phyloP scores from a whole-genome alignment of 2,888 invertebrate species.

The Eupithecia exiguata region DNA sequence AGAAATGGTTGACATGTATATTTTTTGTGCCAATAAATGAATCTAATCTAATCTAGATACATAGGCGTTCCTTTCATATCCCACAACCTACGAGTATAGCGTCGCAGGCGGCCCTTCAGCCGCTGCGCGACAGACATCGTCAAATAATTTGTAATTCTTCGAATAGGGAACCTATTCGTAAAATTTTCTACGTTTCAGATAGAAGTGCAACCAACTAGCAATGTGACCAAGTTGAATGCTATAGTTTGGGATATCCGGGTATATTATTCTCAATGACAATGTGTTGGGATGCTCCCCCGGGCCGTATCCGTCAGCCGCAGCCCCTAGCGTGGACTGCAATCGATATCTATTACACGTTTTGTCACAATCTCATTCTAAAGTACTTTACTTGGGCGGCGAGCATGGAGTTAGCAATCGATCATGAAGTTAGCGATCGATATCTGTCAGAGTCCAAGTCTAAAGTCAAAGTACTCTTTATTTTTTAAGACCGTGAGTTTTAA shows the following conservation, averaged over 20 bases:
- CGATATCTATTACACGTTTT: slow-evolving; percentile 6
- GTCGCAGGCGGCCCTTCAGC: too few species aligned
- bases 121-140: too few species aligned
- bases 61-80: too few species aligned
- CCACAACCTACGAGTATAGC: too few species aligned
- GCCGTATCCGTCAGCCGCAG: slow-evolving; percentile 1
- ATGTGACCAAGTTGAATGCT: not conserved
- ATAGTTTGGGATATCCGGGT: not conserved
- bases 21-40: too few species aligned
- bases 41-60: too few species aligned
- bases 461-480: not conserved
- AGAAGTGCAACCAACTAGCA: too few species aligned
- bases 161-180: too few species aligned
- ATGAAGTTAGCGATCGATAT: not conserved
- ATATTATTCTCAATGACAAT: slow-evolving; percentile 11
- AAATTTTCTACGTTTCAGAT: too few species aligned
- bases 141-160: too few species aligned
- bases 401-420: not conserved
- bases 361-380: not conserved
- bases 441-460: not conserved
- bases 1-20: too few species aligned
- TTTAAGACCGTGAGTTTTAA: not conserved
- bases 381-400: not conserved
- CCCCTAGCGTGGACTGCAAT: not conserved
- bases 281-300: not conserved